Evolutionary conservation across 2,888 invertebrate genomes (phyloP).

Genomic region (Phrixothrix hirtus): DNA sequence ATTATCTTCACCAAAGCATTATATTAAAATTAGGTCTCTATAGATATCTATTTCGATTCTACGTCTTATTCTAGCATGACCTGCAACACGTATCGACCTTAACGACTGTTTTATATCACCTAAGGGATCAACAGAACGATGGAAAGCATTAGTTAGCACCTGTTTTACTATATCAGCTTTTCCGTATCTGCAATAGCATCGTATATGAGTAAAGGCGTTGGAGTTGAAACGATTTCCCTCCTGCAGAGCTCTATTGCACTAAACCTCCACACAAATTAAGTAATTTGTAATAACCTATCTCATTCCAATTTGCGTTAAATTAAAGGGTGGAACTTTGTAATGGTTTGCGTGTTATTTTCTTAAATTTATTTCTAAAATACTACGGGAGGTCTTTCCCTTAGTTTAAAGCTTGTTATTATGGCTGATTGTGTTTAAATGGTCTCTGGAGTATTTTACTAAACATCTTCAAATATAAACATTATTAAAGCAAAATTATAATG

Average conservation of each 20-base stretch:
- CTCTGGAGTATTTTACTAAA: too few relatives aligned
- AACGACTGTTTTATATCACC: not conserved
- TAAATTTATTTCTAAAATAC: conserved; percentile 9
- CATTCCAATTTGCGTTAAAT: conserved; percentile 16
- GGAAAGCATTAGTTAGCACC: conserved; percentile 17
- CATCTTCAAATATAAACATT: too few relatives aligned
- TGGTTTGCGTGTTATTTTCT: conserved; percentile 17
- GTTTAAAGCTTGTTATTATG: too few relatives aligned
- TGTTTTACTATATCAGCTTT: conserved; percentile 12
- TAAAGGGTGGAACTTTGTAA: conserved; percentile 11
- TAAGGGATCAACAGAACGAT: conserved; percentile 4
- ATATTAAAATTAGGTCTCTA: too few relatives aligned
- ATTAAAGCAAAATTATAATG: too few relatives aligned
- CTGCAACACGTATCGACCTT: conserved; percentile 10
- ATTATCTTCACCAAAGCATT: too few relatives aligned
- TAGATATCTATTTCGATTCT: conserved; percentile 11
- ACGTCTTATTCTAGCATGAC: conserved; percentile 6
- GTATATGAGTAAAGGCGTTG: conserved; percentile 1
- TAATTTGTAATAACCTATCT: conserved; percentile 22
- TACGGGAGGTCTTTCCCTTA: too few relatives aligned
- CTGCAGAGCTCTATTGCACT: conserved; percentile 8
- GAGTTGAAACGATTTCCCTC: conserved; percentile 14
- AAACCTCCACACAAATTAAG: conserved; percentile 19
- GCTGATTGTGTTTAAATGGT: too few relatives aligned
- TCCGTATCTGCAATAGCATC: conserved; percentile 10